Percentiles rank a stretch among this genome's conserved stretches.
Conservation (phyloP, 2,888 invertebrate genomes). For the Acrobasis repandana region DNA sequence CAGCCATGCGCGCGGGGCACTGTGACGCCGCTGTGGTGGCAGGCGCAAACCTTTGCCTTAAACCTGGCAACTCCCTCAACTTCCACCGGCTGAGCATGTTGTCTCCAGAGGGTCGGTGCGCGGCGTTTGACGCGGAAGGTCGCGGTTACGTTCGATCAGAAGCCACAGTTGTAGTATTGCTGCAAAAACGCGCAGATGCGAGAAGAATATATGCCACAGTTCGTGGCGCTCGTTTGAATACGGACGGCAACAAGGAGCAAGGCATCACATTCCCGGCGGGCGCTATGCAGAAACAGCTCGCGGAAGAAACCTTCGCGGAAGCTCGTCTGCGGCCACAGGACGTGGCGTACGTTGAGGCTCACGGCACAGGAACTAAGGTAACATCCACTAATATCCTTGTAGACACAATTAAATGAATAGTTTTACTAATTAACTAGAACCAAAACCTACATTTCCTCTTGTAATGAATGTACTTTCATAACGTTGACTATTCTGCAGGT, state of each 20-base stretch:
- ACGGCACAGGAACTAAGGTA: too few species aligned
- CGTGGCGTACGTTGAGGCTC: too few species aligned
- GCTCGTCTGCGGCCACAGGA: too few species aligned
- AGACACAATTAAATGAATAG: too few species aligned
- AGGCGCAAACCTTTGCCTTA: constrained; percentile 94
- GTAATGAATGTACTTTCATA: too few species aligned
- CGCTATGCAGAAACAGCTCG: constrained; percentile 85
- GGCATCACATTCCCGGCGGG: constrained; percentile 95
- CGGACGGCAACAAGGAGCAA: constrained; percentile 95
- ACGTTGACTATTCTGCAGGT: too few species aligned
- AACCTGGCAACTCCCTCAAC: constrained; percentile 95
- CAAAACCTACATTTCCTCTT: too few species aligned
- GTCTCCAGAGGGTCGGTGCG: constrained; percentile 95
- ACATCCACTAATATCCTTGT: too few species aligned
- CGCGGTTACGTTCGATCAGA: constrained; percentile 97
- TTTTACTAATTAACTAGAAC: too few species aligned
- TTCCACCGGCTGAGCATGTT: constrained; percentile 97
- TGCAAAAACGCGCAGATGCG: constrained; percentile 91
- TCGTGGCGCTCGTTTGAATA: constrained; percentile 94
- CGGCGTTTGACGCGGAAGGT: constrained; percentile 95
- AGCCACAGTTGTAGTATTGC: constrained; percentile 90
- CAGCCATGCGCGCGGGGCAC: constrained; percentile 92
- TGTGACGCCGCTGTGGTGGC: constrained; percentile 98
- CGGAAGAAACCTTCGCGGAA: too few species aligned
- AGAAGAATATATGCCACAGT: constrained; percentile 93